Base-by-base conservation (phyloP, 1,140 invertebrate genomes). In the Pissodes strobi region DNA sequence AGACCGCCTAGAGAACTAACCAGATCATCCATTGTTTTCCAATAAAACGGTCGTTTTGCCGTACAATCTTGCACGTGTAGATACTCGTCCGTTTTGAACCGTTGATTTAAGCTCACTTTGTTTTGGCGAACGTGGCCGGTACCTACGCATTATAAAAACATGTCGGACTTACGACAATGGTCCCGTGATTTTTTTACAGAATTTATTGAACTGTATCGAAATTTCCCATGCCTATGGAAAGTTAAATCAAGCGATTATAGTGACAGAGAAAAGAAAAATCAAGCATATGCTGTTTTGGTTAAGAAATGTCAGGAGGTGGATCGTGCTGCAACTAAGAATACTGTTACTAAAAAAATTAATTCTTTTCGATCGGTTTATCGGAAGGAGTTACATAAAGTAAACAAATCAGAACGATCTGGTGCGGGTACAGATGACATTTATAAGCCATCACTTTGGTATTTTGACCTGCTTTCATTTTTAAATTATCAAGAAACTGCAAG, bases 371-470 rank as follows among this genome's bases (percentile, higher is more conserved):
- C 21, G 12, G 43, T 60, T 49, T 49, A 60, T 5, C 45, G 61
- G 9, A 64, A 64, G 25, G 61, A 64, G 34, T 56, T 39, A 10
- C 68, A 72, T 67, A 79, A 79, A 66, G 63, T 75, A n/a, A 57
- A 64, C 23, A 49, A 71, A 4, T 72, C 69, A 9, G 38, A 38
- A 37, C 52, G 27, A 60, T 68, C 66, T 52, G 73, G 73, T n/a
- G 48, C 52, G 25, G 48, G 39, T 10, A 48, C 34, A 17, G 72
- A 72, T 13, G 66, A 75, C n/a, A n/a, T n/a, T n/a, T n/a, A n/a
- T n/a, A n/a, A n/a, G n/a, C n/a, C 74, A 46, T 66, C 66, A 5
- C 49, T 75, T 23, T 75, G 74, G 73, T 76, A 74, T 48, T 76
- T 68, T 49, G 64, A 72, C 37, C 38, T 71, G n/a, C 48, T 73